A percentile compares a stretch with the other conserved stretches of the same genome.
These are phyloP conservation scores for Helicorthomorpha holstii DNA, from an alignment of 1,140 invertebrate species.

Conservation along the genomic window DNA sequence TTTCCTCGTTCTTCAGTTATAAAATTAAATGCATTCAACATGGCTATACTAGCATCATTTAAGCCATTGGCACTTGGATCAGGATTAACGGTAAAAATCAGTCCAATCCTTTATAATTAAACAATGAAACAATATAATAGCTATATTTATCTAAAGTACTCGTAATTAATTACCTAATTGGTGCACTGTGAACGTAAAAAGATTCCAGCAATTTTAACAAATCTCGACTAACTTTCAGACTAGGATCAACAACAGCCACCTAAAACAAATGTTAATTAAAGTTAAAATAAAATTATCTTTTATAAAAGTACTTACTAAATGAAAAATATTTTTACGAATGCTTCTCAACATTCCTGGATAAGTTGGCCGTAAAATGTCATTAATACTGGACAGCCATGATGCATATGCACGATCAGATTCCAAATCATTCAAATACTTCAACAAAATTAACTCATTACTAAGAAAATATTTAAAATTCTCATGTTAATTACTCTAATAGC, in stretches of 20 bases:
- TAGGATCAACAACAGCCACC: slow-evolving; percentile 77
- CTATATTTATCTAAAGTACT: background rate
- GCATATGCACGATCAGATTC: slow-evolving; percentile 74
- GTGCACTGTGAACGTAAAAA: slow-evolving; percentile 71
- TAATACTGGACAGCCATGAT: slow-evolving; percentile 70
- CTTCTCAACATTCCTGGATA: slow-evolving; percentile 93
- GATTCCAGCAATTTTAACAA: slow-evolving; percentile 78
- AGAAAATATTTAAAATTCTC: background rate
- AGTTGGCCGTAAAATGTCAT: slow-evolving; percentile 80
- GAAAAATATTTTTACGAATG: slow-evolving; percentile 86
- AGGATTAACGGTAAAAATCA: slow-evolving; percentile 61
- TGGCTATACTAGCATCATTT: slow-evolving; percentile 58
- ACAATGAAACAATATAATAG: slow-evolving; percentile 1
- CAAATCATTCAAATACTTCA: slow-evolving; percentile 84
- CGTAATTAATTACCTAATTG: slow-evolving; percentile 23
- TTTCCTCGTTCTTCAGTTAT: slow-evolving; percentile 55
- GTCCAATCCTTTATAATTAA: slow-evolving; percentile 47
- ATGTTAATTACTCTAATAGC: slow-evolving; percentile 38
- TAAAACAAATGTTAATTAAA: slow-evolving; percentile 23
- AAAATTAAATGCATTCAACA: slow-evolving; percentile 85
- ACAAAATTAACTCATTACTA: slow-evolving; percentile 7
- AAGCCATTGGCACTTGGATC: slow-evolving; percentile 39
- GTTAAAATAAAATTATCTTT: background rate
- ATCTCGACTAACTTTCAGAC: slow-evolving; percentile 43
- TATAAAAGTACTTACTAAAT: slow-evolving; percentile 41